phyloP scores from a whole-genome alignment of 2,797 vertebrate genomes.

The Delichon dasypus region DNA sequence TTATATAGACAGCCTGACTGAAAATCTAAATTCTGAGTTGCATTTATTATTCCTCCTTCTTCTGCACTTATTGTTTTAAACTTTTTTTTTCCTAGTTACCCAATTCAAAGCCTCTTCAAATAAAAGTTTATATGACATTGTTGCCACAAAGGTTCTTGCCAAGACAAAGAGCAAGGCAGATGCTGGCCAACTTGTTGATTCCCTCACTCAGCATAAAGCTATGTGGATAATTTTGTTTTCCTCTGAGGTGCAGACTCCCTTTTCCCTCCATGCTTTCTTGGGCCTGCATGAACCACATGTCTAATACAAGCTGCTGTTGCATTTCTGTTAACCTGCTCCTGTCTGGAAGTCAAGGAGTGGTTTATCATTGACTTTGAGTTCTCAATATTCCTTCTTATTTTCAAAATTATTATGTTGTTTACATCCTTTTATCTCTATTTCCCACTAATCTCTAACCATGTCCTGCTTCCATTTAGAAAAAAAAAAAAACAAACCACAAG shows the following conservation, averaged over 20 bases:
- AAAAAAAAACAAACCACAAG: background rate
- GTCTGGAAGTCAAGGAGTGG: background rate
- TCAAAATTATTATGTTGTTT: background rate
- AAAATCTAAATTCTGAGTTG: background rate
- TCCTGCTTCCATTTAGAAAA: background rate
- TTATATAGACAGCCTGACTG: background rate
- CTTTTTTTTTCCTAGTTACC: background rate
- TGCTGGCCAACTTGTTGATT: background rate
- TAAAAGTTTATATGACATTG: slow-evolving; percentile 35
- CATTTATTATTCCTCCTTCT: background rate
- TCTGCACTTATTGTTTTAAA: slow-evolving; percentile 6
- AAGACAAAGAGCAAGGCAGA: slow-evolving; percentile 47
- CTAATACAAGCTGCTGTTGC: background rate
- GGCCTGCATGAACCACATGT: background rate
- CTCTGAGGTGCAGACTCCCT: slow-evolving; percentile 1
- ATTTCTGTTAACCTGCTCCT: background rate
- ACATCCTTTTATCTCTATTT: background rate
- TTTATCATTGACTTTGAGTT: background rate
- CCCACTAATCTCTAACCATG: background rate
- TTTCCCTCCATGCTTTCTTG: background rate
- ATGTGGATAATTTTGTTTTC: background rate
- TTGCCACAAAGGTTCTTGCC: slow-evolving; percentile 1
- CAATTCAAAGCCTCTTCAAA: slow-evolving; percentile 39
- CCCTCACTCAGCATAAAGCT: slow-evolving; percentile 14
- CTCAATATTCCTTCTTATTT: background rate